Evolutionary conservation across 2,888 invertebrate genomes (phyloP), one percentile per base, ranked within the genome.

Genomic region (Ceriagrion tenellum): DNA sequence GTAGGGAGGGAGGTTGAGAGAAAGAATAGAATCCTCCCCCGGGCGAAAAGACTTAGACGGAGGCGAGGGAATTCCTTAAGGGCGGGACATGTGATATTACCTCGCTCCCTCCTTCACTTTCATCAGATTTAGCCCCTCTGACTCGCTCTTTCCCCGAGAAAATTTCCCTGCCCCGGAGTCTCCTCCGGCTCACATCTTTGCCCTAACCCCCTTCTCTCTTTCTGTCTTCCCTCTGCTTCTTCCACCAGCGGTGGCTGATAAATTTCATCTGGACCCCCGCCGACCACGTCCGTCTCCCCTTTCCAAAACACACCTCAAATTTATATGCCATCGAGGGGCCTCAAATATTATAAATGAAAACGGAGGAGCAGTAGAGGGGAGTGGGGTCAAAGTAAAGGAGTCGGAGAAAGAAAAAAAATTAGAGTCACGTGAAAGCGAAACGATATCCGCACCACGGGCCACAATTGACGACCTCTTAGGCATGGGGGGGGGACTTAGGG

Each of bases 281-380:
- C 69, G 63, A 69, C 47, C 55, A 40, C 23, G 63, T 69, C 63
- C 55, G 93, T 93, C 93, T 74, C 93, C 93, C 74, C 40, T 93
- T 93, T 69, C 93, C 69, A 93, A 93, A 93, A 93, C 93, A 93
- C 74, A 93, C 69, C 93, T 55, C 93, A 69, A 93, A 93, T 93
- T 93, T 93, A 93, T 93, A 93, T 47, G 93, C 93, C 93, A 47
- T 93, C 93, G 63, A 47, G 47, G 93, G 93, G 56, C 93, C 69
- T 74, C 93, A 93, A 93, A 47, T 26, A 47, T 40, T 55, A 89
- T n/a, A 55, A 47, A 89, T 47, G 56, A 47, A 93, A 47, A 26
- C 56, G 90, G 90, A 35, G 30, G 63, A 63, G 63, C 13, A 18
- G 81, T 13, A 35, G 81, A 13, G 8, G 47, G 47, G 16, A 4